Base-by-base conservation (phyloP, 92 coral and sea anemone genomes). In the Siderastrea siderea region DNA sequence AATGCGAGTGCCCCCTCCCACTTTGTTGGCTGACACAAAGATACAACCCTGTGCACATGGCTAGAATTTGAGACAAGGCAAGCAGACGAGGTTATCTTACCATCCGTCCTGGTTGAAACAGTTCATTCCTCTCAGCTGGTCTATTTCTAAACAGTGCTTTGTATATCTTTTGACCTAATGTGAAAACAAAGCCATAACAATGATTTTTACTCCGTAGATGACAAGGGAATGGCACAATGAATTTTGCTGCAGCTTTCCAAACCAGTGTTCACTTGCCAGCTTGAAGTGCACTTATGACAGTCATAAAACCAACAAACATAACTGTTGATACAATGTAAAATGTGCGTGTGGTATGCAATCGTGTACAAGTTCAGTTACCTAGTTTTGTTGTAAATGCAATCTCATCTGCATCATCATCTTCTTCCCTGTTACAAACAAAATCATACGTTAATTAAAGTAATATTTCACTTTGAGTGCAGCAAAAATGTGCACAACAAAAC, bases 51-150 rank as follows among this genome's bases (percentile, higher is more conserved):
- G 38, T 26, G 38, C 0, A n/a, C n/a, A 52, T 52, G 2, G n/a
- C 38, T 45, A 47, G 1, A 50, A 52, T 0, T 17, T 11, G 67
- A 2, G 2, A 15, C 11, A 45, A 53, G 8, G 7, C 2, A 79
- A 19, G 69, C 15, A 51, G 26, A 12, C 2, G 13, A 9, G 7
- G 47, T 11, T 51, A 43, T 53, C 83, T 81, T 91, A 96, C 99
- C 99, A 94, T 97, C 75, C 99, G 94, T 55, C 99, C 99, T 46
- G 99, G 95, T 83, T 95, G 98, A 69, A 97, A 97, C 48, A 96
- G 85, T 77, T 97, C 99, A 90, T 97, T 97, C 78, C 93, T 97
- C 81, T 97, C 98, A 17, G 96, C 81, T 80, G 98, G 98, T 17
- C 94, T 93, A 77, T 53, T 93, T 79, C 92, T 94, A 79, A 97